phyloP scores from a whole-genome alignment of 2,797 vertebrate genomes.

The Chromobotia macracanthus region DNA sequence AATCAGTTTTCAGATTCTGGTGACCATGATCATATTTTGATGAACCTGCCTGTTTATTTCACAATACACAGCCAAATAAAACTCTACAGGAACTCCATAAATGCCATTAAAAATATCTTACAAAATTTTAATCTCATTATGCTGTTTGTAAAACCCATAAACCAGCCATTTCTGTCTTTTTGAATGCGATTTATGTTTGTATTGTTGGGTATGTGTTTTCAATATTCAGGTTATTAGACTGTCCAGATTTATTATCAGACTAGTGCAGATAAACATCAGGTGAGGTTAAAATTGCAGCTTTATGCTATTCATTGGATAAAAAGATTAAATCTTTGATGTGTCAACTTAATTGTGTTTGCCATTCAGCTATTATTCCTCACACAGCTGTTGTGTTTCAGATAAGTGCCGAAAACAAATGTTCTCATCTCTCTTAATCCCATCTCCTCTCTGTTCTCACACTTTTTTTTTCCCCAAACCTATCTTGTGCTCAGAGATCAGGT shows the following conservation, averaged over 20 bases:
- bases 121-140: neutral
- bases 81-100: too few species aligned
- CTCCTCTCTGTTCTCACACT: conserved; percentile 64
- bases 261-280: conserved; percentile 56
- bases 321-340: conserved; percentile 69
- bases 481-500: conserved; percentile 64
- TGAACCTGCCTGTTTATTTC: too few species aligned
- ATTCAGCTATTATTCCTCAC: conserved; percentile 68
- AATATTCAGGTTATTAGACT: conserved; percentile 39
- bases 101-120: too few species aligned
- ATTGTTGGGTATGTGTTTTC: conserved; percentile 30
- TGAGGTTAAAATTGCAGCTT: conserved; percentile 62
- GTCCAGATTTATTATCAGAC: conserved; percentile 37
- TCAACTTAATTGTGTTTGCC: conserved; percentile 61
- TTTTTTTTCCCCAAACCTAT: conserved; percentile 36
- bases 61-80: too few species aligned
- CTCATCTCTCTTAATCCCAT: conserved; percentile 75
- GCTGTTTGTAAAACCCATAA: neutral
- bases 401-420: conserved; percentile 77
- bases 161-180: conserved; percentile 1
- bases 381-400: conserved; percentile 75
- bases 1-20: too few species aligned
- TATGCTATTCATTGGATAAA: conserved; percentile 68
- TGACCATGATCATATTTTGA: too few species aligned
- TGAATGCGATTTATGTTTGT: conserved; percentile 35